Evolutionary conservation across 2,113 vertebrate species (phyloP).

Genomic region (Nothobranchius furzeri): DNA sequence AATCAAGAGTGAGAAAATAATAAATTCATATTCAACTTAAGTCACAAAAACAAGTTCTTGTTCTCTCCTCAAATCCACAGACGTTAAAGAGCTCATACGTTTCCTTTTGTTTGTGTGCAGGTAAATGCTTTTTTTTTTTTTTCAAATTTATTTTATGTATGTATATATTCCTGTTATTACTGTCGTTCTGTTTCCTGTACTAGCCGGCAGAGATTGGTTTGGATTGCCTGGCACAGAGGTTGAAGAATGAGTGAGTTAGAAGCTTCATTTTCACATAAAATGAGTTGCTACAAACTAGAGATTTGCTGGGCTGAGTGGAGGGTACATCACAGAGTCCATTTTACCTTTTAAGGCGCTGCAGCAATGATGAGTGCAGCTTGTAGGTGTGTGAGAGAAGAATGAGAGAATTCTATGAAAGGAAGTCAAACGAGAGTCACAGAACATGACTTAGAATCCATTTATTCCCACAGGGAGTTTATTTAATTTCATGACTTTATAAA

Average conservation of each 20-base stretch:
- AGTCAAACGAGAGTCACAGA: background rate
- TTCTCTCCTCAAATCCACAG: conserved; percentile 37
- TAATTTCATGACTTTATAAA: background rate
- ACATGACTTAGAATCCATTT: background rate
- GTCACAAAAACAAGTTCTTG: conserved; percentile 50
- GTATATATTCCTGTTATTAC: background rate
- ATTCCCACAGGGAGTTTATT: background rate
- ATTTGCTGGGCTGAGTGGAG: conserved; percentile 18
- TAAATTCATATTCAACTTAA: conserved; percentile 64
- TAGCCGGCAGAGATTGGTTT: conserved; percentile 9
- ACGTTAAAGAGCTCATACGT: conserved; percentile 31
- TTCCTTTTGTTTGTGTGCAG: conserved; percentile 18
- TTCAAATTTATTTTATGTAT: background rate
- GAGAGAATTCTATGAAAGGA: conserved; percentile 3
- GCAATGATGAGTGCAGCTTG: conserved; percentile 15
- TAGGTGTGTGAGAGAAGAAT: background rate
- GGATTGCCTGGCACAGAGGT: conserved; percentile 15
- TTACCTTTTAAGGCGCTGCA: conserved; percentile 27
- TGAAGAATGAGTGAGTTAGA: conserved; percentile 1
- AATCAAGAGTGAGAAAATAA: conserved; percentile 64
- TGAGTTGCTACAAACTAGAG: conserved; percentile 36
- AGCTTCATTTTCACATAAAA: conserved; percentile 43
- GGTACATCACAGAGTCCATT: conserved; percentile 16
- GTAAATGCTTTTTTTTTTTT: background rate
- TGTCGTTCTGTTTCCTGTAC: background rate